A percentile compares a stretch with the other conserved stretches of the same genome.
These are phyloP conservation scores for Adrianichthys oophorus DNA, from an alignment of 2,797 vertebrate genomes.

Conservation along the genomic window DNA sequence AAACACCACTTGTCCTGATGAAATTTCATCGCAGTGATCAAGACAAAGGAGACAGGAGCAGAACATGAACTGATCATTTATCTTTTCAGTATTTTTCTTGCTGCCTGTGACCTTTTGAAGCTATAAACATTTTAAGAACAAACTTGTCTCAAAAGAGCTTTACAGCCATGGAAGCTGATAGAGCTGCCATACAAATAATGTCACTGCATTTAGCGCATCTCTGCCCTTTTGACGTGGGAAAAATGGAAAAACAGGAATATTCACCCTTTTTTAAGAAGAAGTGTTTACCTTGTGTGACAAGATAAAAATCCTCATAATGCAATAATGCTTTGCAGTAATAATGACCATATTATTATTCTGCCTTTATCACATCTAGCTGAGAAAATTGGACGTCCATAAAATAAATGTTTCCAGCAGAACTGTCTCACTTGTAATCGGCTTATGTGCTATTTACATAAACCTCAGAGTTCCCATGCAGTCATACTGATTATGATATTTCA, in stretches of 20 bases:
- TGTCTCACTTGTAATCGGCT: conserved; percentile 80
- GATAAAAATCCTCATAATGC: conserved; percentile 74
- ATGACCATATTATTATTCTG: conserved; percentile 73
- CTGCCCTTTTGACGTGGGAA: conserved; percentile 16
- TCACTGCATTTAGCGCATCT: conserved; percentile 24
- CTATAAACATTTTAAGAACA: conserved; percentile 16
- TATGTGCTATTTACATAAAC: conserved; percentile 83
- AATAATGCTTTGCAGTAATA: conserved; percentile 72
- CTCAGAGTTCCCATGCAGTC: conserved; percentile 70
- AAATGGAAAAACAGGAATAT: conserved; percentile 8
- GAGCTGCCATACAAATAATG: conserved; percentile 18
- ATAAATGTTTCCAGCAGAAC: conserved; percentile 77
- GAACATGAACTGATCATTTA: conserved; percentile 4
- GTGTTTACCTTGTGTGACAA: conserved; percentile 67
- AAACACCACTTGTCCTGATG: neutral
- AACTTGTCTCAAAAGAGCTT: conserved; percentile 5
- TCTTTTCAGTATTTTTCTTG: conserved; percentile 15
- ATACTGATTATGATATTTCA: conserved; percentile 76
- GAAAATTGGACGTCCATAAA: conserved; percentile 82
- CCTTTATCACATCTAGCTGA: conserved; percentile 74
- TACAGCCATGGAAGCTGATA: conserved; percentile 21
- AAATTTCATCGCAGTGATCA: neutral
- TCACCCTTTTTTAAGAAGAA: conserved; percentile 27
- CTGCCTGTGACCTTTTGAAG: conserved; percentile 4
- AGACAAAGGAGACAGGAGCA: conserved; percentile 3